These are phyloP conservation scores for Sphaerophoria rueppellii DNA, from an alignment of 2,888 invertebrate genomes.

Conservation along the genomic window DNA sequence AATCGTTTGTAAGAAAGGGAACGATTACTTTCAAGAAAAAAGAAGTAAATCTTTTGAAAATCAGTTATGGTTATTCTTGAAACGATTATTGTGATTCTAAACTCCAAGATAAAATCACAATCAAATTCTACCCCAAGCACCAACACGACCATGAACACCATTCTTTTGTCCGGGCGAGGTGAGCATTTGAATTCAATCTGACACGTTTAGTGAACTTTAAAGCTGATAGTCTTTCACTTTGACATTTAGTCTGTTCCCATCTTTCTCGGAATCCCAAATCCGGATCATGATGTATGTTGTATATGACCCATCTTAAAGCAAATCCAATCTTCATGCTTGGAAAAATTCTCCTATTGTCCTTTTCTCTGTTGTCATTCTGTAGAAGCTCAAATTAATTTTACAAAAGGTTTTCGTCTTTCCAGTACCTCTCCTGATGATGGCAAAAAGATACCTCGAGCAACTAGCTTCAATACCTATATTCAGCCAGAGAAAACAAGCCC, in stretches of 20 bases:
- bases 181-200: slow-evolving; percentile 42
- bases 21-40: too few relatives aligned
- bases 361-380: slow-evolving; percentile 2
- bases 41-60: too few relatives aligned
- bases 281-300: background rate
- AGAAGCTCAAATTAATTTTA: slow-evolving; percentile 33
- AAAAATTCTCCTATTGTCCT: slow-evolving; percentile 36
- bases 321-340: slow-evolving; percentile 32
- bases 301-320: background rate
- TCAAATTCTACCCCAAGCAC: too few relatives aligned
- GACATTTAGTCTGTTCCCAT: background rate
- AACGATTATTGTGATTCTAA: too few relatives aligned
- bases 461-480: background rate
- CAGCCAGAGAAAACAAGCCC: slow-evolving; percentile 12
- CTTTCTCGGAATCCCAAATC: background rate
- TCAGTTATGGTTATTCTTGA: too few relatives aligned
- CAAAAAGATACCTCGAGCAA: background rate
- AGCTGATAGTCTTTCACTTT: background rate
- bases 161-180: too few relatives aligned
- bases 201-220: slow-evolving; percentile 27
- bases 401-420: slow-evolving; percentile 42
- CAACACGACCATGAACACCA: too few relatives aligned
- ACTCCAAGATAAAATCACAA: too few relatives aligned
- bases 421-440: background rate
- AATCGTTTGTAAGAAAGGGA: too few relatives aligned